These are phyloP conservation scores for Chorisops tibialis DNA, from an alignment of 2,888 invertebrate species.

Conservation along the genomic window DNA sequence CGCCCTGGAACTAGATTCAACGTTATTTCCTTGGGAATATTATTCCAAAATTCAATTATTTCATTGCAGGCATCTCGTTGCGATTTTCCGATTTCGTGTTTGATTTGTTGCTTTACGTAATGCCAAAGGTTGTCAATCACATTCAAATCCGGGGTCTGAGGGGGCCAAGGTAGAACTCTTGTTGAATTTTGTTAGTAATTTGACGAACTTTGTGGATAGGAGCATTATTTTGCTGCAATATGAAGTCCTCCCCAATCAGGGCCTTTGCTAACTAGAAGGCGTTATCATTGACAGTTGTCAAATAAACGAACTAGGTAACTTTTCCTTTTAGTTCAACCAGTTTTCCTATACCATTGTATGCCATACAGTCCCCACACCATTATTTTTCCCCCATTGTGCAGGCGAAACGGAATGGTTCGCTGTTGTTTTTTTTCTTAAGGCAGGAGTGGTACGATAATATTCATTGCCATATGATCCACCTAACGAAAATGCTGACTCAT, in stretches of 20 bases:
- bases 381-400: neutral
- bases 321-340: neutral
- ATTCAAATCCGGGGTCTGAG: constrained; percentile 14
- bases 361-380: neutral
- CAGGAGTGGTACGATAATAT: neutral
- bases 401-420: constrained; percentile 2
- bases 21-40: constrained; percentile 12
- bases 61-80: constrained; percentile 13
- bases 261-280: neutral
- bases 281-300: constrained; percentile 8
- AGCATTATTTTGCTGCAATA: constrained; percentile 10
- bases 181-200: neutral
- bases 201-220: neutral
- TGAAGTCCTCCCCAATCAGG: constrained; percentile 1
- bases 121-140: constrained; percentile 12
- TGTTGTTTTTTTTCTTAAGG: constrained; percentile 17
- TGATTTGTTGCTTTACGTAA: constrained; percentile 15
- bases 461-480: neutral
- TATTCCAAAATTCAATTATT: constrained; percentile 25
- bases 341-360: constrained; percentile 11
- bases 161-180: neutral
- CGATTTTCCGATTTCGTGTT: constrained; percentile 8
- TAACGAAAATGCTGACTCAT: neutral
- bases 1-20: constrained; percentile 24
- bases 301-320: neutral